A percentile compares a stretch with the other conserved stretches of the same genome.
These are phyloP conservation scores for Bubalus kerabau DNA, from an alignment of 2,113 vertebrate species.

Conservation along the genomic window DNA sequence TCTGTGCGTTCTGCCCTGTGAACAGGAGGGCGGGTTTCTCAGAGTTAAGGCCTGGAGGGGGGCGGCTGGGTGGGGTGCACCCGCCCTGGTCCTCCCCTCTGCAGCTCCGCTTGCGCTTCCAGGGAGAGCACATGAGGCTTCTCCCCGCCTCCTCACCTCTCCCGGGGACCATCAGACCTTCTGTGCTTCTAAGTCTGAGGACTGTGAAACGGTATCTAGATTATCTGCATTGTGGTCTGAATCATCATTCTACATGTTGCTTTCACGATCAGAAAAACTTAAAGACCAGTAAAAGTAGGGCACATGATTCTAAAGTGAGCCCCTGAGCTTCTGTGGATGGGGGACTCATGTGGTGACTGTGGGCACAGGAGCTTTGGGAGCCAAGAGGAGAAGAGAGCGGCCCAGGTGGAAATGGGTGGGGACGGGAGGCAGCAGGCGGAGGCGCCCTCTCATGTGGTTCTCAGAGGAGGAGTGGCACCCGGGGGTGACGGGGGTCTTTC, in stretches of 20 bases:
- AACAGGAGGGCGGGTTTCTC: rapidly evolving
- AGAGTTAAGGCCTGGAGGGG: no score
- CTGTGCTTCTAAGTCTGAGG: not conserved
- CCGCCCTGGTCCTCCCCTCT: rapidly evolving
- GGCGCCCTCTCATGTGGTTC: rapidly evolving
- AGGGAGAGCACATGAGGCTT: rapidly evolving
- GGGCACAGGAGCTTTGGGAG: not conserved
- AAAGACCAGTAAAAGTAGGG: not conserved
- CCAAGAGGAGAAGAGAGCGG: not conserved
- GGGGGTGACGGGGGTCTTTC: not conserved
- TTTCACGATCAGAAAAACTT: not conserved
- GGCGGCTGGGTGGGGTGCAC: not conserved
- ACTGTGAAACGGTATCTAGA: not conserved
- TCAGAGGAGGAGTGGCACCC: not conserved
- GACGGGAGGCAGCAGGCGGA: not conserved
- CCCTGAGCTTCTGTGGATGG: rapidly evolving
- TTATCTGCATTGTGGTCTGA: not conserved
- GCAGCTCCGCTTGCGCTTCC: rapidly evolving
- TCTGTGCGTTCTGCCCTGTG: rapidly evolving
- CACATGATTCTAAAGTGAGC: not conserved
- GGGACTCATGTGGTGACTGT: rapidly evolving
- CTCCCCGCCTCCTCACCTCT: no score
- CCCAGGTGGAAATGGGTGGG: not conserved
- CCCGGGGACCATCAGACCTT: not conserved
- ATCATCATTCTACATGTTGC: not conserved